Conservation (phyloP, 2,797 vertebrate genomes). For the Phrynocephalus forsythii region DNA sequence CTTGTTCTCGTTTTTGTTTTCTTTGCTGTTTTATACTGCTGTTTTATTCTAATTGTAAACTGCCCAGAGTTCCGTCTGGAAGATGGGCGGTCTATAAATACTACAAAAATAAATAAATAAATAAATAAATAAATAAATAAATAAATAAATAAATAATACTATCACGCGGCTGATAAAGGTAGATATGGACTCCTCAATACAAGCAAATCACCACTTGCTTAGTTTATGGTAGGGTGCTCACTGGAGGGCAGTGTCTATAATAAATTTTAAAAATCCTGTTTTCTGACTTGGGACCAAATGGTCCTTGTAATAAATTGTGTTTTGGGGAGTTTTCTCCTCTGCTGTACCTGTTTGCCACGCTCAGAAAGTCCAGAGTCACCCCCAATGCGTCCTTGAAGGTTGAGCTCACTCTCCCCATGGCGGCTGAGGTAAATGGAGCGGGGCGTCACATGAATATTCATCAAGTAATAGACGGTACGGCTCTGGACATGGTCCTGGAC, state of each 20-base stretch:
- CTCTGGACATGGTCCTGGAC: constrained; percentile 95
- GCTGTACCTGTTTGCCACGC: constrained; percentile 81
- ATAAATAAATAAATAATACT: too few relatives aligned
- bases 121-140: too few relatives aligned
- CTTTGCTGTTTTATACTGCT: too few relatives aligned
- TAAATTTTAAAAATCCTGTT: background rate
- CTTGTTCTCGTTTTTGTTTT: too few relatives aligned
- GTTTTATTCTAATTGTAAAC: too few relatives aligned
- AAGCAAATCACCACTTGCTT: too few relatives aligned
- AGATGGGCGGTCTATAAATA: too few relatives aligned
- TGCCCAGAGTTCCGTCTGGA: too few relatives aligned
- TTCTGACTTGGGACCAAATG: background rate
- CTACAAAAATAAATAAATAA: too few relatives aligned
- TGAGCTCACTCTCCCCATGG: constrained; percentile 92
- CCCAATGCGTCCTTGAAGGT: constrained; percentile 87
- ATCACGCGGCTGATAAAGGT: too few relatives aligned
- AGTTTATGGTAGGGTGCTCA: too few relatives aligned
- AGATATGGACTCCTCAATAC: too few relatives aligned
- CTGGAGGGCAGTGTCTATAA: background rate
- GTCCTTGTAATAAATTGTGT: background rate
- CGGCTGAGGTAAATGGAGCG: constrained; percentile 91
- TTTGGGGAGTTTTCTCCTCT: background rate
- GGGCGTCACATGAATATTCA: constrained; percentile 93
- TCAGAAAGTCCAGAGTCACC: constrained; percentile 87
- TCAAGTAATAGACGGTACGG: constrained; percentile 91